These are phyloP conservation scores for Thymallus thymallus DNA, from an alignment of 2,113 vertebrate species.

Conservation along the genomic window DNA sequence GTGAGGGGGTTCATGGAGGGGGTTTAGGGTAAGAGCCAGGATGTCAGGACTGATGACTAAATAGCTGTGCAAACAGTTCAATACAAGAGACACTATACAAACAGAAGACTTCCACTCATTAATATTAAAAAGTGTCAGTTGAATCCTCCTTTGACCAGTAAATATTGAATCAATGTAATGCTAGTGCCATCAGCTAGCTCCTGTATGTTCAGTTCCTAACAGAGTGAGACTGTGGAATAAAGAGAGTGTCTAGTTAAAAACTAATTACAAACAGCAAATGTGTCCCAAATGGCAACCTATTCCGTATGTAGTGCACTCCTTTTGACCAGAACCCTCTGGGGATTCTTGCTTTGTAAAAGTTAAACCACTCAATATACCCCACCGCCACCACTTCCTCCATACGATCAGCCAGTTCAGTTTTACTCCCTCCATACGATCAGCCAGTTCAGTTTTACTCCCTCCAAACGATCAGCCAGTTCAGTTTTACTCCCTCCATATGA, in stretches of 20 bases:
- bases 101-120: conserved; percentile 83
- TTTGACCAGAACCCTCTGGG: background rate
- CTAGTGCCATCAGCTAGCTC: conserved; percentile 65
- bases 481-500: too few species aligned
- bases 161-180: conserved; percentile 85
- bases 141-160: conserved; percentile 83
- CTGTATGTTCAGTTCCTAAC: conserved; percentile 76
- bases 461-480: too few species aligned
- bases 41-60: conserved; percentile 66
- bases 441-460: too few species aligned
- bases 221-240: too few species aligned
- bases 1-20: too few species aligned
- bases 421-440: too few species aligned
- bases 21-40: conserved; percentile 70
- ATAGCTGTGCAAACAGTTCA: conserved; percentile 85
- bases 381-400: too few species aligned
- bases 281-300: too few species aligned
- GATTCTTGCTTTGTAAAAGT: background rate
- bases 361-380: background rate
- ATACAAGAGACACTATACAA: conserved; percentile 83
- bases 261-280: too few species aligned
- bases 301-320: too few species aligned
- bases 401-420: too few species aligned
- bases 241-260: too few species aligned
- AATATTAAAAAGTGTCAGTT: conserved; percentile 86